Evolutionary conservation across 2,888 invertebrate species (phyloP).

Genomic region (Parnassius smintheus): DNA sequence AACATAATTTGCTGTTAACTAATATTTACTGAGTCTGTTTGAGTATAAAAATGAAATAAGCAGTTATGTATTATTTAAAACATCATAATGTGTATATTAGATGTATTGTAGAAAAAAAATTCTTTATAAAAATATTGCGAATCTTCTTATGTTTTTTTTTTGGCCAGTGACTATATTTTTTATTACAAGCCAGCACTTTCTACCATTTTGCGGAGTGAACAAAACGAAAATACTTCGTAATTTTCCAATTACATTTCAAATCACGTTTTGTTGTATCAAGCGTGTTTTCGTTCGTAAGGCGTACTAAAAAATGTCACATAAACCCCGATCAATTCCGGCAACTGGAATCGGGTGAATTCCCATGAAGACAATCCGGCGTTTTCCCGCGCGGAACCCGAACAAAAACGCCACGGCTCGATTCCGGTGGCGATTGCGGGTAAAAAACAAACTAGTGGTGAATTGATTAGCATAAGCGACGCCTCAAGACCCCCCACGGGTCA

Average conservation of each 20-base stretch:
- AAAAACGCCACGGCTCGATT: slow-evolving; percentile 52
- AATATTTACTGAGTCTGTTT: too few relatives aligned
- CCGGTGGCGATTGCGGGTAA: slow-evolving; percentile 66
- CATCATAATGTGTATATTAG: too few relatives aligned
- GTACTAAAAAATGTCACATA: slow-evolving; percentile 6
- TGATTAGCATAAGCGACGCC: slow-evolving; percentile 78
- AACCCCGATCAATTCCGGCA: slow-evolving; percentile 36
- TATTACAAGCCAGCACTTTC: background rate
- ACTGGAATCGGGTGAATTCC: slow-evolving; percentile 35
- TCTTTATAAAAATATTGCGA: too few relatives aligned
- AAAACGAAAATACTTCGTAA: slow-evolving; percentile 11
- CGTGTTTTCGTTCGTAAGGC: slow-evolving; percentile 9
- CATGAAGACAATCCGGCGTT: slow-evolving; percentile 13
- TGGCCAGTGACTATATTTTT: background rate
- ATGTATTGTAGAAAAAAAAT: too few relatives aligned
- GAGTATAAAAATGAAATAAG: too few relatives aligned
- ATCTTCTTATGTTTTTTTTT: too few relatives aligned
- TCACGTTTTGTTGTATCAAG: slow-evolving; percentile 10
- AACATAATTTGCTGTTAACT: too few relatives aligned
- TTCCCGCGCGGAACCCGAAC: slow-evolving; percentile 45
- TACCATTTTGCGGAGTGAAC: background rate
- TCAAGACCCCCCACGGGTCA: slow-evolving; percentile 69
- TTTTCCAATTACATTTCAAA: slow-evolving; percentile 17
- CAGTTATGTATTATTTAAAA: too few relatives aligned
- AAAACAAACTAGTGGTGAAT: slow-evolving; percentile 73